Base-by-base conservation (phyloP, 2,888 invertebrate genomes). In the Melitaea athalia region DNA sequence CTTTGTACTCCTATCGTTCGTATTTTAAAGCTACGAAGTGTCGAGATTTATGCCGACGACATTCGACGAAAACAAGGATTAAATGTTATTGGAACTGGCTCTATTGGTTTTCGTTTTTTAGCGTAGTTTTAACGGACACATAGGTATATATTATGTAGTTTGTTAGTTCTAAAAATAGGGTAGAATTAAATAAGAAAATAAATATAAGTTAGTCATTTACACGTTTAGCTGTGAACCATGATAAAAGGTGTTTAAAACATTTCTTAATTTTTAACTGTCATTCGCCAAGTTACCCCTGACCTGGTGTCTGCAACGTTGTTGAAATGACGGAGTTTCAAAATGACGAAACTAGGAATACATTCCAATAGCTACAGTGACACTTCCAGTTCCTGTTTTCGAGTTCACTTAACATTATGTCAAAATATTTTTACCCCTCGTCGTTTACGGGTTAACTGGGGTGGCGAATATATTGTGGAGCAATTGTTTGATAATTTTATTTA, bases 401-500 rank as follows among this genome's bases (percentile, higher is more conserved):
- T 67, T 64, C 59, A 73, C 67, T 68, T 66, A 74, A 75, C 84
- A 84, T 87, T 24, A 83, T 85, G 91, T 91, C 91, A 90, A 83
- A 91, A 91, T 87, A 91, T 90, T 89, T 71, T 84, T 85, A 79
- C 79, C 81, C 86, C 89, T 86, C 82, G 79, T 65, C 78, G 77
- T 78, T 85, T 84, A 85, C 76, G 81, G 85, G 86, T 86, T 89
- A 88, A 88, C 84, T 88, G 85, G 87, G 89, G 87, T 88, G 79
- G 81, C 82, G 78, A 77, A 75, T 76, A 74, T 84, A 31, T 85
- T 85, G 84, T 86, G 82, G 81, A 78, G 78, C 85, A 87, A 81
- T 82, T 82, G 78, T 78, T 77, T 73, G 77, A 79, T 85, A 91
- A 91, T 91, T 91, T 88, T 86, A 92, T 92, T 92, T 92, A 92